Conservation (phyloP, 1,140 invertebrate genomes). For the Helicoverpa zea region DNA sequence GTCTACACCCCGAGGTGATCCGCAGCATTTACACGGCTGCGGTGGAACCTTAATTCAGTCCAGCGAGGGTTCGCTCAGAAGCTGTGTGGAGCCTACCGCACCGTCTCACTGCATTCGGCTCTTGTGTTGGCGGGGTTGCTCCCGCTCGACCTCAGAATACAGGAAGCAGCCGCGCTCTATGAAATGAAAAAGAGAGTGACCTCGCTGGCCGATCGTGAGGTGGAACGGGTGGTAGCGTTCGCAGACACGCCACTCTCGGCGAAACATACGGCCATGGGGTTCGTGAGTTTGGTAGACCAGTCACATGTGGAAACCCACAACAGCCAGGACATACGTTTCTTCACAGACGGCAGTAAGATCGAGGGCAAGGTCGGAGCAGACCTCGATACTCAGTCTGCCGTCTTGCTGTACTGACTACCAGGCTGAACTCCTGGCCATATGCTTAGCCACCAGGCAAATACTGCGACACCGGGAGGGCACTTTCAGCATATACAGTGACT, state of each 20-base stretch:
- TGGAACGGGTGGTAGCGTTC: conserved; percentile 30
- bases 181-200: conserved; percentile 23
- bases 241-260: neutral
- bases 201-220: conserved; percentile 1
- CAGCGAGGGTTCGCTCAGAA: conserved; percentile 16
- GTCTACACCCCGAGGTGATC: conserved; percentile 4
- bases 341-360: conserved; percentile 55
- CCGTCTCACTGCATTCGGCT: conserved; percentile 37
- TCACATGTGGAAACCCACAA: neutral
- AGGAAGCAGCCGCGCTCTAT: conserved; percentile 40
- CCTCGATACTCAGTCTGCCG: conserved; percentile 34
- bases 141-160: conserved; percentile 44
- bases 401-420: conserved; percentile 54
- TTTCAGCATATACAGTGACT: conserved; percentile 54
- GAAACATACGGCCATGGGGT: neutral
- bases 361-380: conserved; percentile 51
- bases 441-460: neutral
- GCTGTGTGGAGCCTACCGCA: conserved; percentile 8
- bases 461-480: neutral
- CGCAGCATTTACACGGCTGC: conserved; percentile 18
- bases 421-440: conserved; percentile 51
- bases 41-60: conserved; percentile 21
- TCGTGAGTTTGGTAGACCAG: neutral
- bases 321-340: conserved; percentile 21
- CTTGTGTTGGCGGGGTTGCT: conserved; percentile 43